These are phyloP conservation scores for Orientallactaga bullata DNA, from an alignment of 2,113 vertebrate genomes.

Conservation along the genomic window DNA sequence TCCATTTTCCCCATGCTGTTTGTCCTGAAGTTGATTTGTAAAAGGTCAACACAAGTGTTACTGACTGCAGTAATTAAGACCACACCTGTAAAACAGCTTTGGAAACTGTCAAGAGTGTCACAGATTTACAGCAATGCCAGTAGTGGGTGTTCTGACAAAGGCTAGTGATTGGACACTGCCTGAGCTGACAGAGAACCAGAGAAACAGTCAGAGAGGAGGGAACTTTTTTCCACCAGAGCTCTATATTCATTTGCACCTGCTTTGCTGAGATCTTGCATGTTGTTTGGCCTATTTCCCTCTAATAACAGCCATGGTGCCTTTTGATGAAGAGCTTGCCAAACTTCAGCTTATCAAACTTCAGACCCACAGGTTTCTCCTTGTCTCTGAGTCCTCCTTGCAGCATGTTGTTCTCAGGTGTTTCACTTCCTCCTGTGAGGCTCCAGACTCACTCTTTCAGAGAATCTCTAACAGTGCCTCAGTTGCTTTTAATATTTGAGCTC, in stretches of 20 bases:
- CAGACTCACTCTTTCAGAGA: constrained; percentile 6
- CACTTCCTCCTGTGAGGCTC: background rate
- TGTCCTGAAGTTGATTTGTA: constrained; percentile 47
- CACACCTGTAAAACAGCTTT: background rate
- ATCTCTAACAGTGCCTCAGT: background rate
- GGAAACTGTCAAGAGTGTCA: constrained; percentile 7
- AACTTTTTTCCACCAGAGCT: background rate
- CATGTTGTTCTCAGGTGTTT: constrained; percentile 31
- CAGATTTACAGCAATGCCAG: background rate
- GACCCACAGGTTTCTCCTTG: constrained; percentile 47
- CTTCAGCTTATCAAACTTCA: constrained; percentile 57
- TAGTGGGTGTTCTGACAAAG: background rate
- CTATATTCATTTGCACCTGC: constrained; percentile 63
- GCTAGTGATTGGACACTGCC: background rate
- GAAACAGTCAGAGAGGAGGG: background rate
- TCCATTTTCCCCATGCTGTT: constrained; percentile 50
- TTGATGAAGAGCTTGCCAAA: constrained; percentile 75
- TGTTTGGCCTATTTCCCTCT: constrained; percentile 58
- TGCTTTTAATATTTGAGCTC: constrained; percentile 5
- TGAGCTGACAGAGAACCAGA: background rate
- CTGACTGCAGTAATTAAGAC: background rate
- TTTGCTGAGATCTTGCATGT: constrained; percentile 33
- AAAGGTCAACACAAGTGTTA: background rate
- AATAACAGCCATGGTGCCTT: constrained; percentile 51
- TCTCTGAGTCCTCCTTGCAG: constrained; percentile 43